Evolutionary conservation across 2,888 invertebrate species (phyloP), one percentile per base, ranked within the genome.

Genomic region (Sinelater perroti): DNA sequence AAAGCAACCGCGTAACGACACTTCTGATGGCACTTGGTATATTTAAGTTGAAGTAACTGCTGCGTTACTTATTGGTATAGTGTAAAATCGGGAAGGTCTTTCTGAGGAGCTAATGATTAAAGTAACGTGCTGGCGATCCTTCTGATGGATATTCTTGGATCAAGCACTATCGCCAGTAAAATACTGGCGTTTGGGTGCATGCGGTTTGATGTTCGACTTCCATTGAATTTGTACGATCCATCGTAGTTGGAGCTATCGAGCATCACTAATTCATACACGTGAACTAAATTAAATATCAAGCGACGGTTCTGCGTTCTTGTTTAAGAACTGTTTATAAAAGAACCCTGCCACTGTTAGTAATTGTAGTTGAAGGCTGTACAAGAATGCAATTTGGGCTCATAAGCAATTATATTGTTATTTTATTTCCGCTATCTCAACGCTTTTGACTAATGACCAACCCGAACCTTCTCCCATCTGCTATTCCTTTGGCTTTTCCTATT

Each of bases 401-500:
- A 46, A 63, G 53, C 7, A 74, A 57, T n/a, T n/a, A n/a, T n/a
- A n/a, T n/a, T n/a, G n/a, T n/a, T n/a, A n/a, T n/a, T n/a, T n/a
- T n/a, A n/a, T n/a, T n/a, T n/a, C n/a, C n/a, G n/a, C n/a, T n/a
- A n/a, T n/a, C n/a, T 14, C 28, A 28, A 14, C 57, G 30, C 16
- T 40, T 47, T 46, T 30, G 52, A n/a, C 46, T 5, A 5, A 42
- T 31, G 17, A n/a, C 26, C 40, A 1, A 46, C 38, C 16, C 58
- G 40, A 2, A 49, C 42, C 42, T 82, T 72, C 64, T 84, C 83
- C 82, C 83, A 83, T 65, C 82, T 78, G 5, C 81, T 80, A 61
- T 77, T 45, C 79, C 78, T 72, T 88, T 89, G 1, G 90, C 88
- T 71, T 94, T 92, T 8, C 92, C 94, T 1, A 93, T 93, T 70